Evolutionary conservation across 1,140 invertebrate genomes (phyloP).

Genomic region (Varroa destructor): DNA sequence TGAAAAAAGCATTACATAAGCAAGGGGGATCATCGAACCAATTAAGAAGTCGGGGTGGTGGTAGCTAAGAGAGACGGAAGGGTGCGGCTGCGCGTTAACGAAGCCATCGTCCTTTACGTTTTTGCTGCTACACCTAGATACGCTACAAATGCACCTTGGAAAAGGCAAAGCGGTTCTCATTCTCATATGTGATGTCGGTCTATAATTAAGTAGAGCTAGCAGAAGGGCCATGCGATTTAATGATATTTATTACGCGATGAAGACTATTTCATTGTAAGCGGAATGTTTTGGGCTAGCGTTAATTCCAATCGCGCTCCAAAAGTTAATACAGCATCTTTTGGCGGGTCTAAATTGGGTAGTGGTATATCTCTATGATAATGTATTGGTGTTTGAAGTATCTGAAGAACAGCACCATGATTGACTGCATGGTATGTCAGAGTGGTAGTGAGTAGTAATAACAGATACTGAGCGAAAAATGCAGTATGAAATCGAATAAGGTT

Average conservation of each 20-base stretch:
- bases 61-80: constrained; percentile 24
- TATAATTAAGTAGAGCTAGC: constrained; percentile 29
- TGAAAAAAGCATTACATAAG: neutral
- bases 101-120: constrained; percentile 26
- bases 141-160: neutral
- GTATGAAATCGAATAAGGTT: constrained; percentile 12
- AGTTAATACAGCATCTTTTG: constrained; percentile 30
- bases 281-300: constrained; percentile 34
- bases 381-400: constrained; percentile 30
- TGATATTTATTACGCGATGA: neutral
- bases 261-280: constrained; percentile 33
- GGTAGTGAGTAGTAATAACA: constrained; percentile 30
- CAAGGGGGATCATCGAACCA: neutral
- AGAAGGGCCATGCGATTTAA: constrained; percentile 7
- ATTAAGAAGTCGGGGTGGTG: constrained; percentile 16
- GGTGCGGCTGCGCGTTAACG: constrained; percentile 28
- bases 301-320: constrained; percentile 32
- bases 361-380: constrained; percentile 32
- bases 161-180: constrained; percentile 25
- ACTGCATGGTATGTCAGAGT: constrained; percentile 27
- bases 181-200: constrained; percentile 20
- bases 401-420: constrained; percentile 31
- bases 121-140: constrained; percentile 29
- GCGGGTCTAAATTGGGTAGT: constrained; percentile 26
- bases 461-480: constrained; percentile 34